Percentiles rank a stretch among this genome's conserved stretches.
phyloP scores from a whole-genome alignment of 2,113 vertebrate genomes.

The Heterotilapia buettikoferi region DNA sequence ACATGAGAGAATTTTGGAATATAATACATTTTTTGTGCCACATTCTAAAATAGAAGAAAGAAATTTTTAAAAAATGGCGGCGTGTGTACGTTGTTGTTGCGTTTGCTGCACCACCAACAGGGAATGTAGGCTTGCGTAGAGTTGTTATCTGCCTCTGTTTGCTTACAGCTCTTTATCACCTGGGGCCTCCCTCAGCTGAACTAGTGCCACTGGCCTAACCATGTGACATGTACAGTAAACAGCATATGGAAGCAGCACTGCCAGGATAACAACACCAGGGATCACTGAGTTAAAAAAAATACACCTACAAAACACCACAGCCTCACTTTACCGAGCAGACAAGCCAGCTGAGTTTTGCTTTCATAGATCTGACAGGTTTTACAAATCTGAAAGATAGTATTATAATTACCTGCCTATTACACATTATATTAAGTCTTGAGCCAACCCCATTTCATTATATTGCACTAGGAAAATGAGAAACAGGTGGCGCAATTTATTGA shows the following conservation, averaged over 20 bases:
- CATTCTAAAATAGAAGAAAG: not conserved
- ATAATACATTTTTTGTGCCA: rapidly evolving
- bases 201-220: constrained; percentile 20
- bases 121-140: not conserved
- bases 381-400: not conserved
- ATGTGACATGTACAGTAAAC: constrained; percentile 58
- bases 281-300: not conserved
- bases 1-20: not conserved
- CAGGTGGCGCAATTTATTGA: not conserved
- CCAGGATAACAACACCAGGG: constrained; percentile 1
- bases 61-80: not conserved
- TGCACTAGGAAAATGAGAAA: not conserved
- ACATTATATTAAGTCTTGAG: not conserved
- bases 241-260: constrained; percentile 27
- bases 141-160: constrained; percentile 53
- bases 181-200: constrained; percentile 23
- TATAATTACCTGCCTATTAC: not conserved
- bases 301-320: not conserved
- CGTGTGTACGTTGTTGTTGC: not conserved
- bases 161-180: constrained; percentile 40
- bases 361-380: not conserved
- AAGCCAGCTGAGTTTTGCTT: not conserved
- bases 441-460: not conserved
- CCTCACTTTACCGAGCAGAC: not conserved
- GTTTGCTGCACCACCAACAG: not conserved